A percentile compares a stretch with the other conserved stretches of the same genome.
phyloP scores from a whole-genome alignment of 1,140 invertebrate species.

The Caerostris extrusa region DNA sequence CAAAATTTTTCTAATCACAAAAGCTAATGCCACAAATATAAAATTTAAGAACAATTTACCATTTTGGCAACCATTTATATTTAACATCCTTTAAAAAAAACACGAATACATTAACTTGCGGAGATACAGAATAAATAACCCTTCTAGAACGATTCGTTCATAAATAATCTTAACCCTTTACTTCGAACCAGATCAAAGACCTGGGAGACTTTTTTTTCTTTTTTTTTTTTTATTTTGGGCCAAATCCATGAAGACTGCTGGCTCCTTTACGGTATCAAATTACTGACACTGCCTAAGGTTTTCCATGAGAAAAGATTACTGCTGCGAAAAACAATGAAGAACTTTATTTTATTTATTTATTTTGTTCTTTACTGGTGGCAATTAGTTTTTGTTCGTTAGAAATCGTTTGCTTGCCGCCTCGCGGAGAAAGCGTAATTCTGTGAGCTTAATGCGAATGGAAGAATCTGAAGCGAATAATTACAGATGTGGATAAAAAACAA shows the following conservation, averaged over 20 bases:
- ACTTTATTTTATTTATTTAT: neutral
- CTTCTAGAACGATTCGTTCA: neutral
- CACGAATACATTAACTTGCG: too few relatives aligned
- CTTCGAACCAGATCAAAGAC: constrained; percentile 4
- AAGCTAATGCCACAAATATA: neutral
- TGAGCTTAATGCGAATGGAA: neutral
- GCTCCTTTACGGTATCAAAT: neutral
- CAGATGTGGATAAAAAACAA: neutral
- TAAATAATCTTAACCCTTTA: neutral
- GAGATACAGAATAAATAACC: too few relatives aligned
- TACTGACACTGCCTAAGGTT: neutral
- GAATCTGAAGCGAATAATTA: neutral
- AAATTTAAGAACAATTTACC: neutral
- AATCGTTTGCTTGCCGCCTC: neutral
- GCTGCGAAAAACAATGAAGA: neutral
- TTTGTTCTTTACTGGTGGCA: neutral
- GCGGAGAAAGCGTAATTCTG: neutral
- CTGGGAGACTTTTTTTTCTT: neutral
- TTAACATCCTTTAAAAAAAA: neutral
- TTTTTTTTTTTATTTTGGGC: neutral
- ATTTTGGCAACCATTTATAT: neutral
- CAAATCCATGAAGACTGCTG: neutral
- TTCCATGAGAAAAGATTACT: neutral
- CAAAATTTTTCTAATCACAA: neutral
- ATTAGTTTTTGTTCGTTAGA: neutral